Conservation (phyloP, 2,888 invertebrate species). For the Drosophila lutescens region DNA sequence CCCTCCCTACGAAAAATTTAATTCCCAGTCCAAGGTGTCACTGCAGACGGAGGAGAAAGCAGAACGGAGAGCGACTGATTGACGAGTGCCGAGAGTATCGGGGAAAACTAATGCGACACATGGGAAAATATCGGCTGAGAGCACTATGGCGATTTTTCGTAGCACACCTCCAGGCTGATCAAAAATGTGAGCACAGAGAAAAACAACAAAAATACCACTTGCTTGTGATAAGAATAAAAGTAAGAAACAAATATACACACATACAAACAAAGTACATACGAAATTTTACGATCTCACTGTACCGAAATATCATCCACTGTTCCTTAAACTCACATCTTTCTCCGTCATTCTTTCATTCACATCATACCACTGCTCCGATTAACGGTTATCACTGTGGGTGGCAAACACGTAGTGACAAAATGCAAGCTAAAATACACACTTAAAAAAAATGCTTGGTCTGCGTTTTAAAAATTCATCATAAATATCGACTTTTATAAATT, state of each 20-base stretch:
- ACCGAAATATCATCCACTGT: background rate
- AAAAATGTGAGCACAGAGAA: background rate
- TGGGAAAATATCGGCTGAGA: background rate
- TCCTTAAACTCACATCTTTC: background rate
- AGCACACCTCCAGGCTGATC: slow-evolving; percentile 14
- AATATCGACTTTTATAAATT: no score
- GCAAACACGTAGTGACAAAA: no score
- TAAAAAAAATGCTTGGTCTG: no score
- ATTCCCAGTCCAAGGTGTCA: slow-evolving; percentile 44
- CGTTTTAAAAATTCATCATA: no score
- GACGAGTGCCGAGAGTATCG: slow-evolving; percentile 3
- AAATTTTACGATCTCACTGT: no score
- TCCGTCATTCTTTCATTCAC: background rate
- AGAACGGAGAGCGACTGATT: slow-evolving; percentile 6
- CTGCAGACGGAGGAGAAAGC: slow-evolving; percentile 6
- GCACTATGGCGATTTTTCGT: background rate
- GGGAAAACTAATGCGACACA: slow-evolving; percentile 14
- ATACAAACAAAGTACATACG: background rate
- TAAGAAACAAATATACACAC: background rate
- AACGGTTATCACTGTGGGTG: no score
- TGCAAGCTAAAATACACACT: no score
- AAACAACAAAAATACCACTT: background rate
- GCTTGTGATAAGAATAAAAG: background rate
- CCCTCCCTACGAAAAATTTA: slow-evolving; percentile 2
- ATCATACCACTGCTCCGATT: no score